Conservation (phyloP, 2,888 invertebrate genomes). For the Mechanitis messenoides region DNA sequence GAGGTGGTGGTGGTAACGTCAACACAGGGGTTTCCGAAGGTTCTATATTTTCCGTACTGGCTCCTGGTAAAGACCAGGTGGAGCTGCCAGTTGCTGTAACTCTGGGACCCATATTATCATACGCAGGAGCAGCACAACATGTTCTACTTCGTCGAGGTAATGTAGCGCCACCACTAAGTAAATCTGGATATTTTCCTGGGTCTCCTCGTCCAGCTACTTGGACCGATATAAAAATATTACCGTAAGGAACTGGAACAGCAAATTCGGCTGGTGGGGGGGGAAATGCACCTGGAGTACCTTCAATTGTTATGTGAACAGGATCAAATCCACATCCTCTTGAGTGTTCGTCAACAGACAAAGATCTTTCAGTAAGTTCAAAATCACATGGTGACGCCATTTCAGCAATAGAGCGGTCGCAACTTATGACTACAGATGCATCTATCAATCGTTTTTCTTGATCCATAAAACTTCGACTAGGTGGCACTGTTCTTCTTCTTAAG, state of each 20-base stretch:
- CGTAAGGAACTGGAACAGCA: conserved; percentile 75
- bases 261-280: conserved; percentile 74
- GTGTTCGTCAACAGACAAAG: conserved; percentile 55
- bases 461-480: conserved; percentile 82
- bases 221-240: conserved; percentile 91
- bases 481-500: conserved; percentile 83
- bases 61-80: conserved; percentile 86
- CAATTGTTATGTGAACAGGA: conserved; percentile 79
- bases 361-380: conserved; percentile 69
- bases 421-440: conserved; percentile 82
- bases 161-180: conserved; percentile 75
- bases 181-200: conserved; percentile 82
- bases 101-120: conserved; percentile 94
- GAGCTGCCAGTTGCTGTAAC: conserved; percentile 92
- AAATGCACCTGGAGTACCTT: conserved; percentile 70
- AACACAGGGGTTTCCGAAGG: conserved; percentile 63
- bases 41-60: conserved; percentile 57
- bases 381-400: conserved; percentile 77
- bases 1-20: conserved; percentile 76
- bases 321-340: conserved; percentile 72
- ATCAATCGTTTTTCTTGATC: conserved; percentile 92
- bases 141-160: conserved; percentile 69
- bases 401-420: conserved; percentile 81
- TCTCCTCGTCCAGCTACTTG: conserved; percentile 79
- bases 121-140: conserved; percentile 79